A percentile compares a stretch with the other conserved stretches of the same genome.
These are phyloP conservation scores for Lycocerus yunnanus DNA, from an alignment of 2,888 invertebrate genomes.

Conservation along the genomic window DNA sequence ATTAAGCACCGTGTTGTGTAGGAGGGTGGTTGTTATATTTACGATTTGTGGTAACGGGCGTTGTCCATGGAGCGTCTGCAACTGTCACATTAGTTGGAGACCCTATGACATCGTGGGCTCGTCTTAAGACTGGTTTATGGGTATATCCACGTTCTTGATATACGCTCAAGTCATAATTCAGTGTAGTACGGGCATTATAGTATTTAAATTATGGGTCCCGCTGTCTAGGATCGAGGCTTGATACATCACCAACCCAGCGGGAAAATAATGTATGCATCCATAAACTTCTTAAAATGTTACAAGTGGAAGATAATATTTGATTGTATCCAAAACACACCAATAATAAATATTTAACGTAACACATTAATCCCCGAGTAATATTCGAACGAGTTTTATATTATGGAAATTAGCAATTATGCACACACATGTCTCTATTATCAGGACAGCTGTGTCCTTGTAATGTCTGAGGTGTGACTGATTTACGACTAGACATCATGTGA, in stretches of 20 bases:
- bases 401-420: conserved; percentile 52
- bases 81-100: conserved; percentile 34
- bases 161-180: conserved; percentile 36
- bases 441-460: conserved; percentile 49
- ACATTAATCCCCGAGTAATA: conserved; percentile 27
- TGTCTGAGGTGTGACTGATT: conserved; percentile 55
- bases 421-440: conserved; percentile 54
- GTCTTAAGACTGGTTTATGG: conserved; percentile 34
- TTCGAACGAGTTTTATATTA: conserved; percentile 36
- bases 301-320: conserved; percentile 32
- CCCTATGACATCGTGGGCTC: conserved; percentile 29
- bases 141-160: conserved; percentile 20
- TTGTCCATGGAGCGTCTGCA: conserved; percentile 30
- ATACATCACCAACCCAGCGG: conserved; percentile 39
- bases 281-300: conserved; percentile 39
- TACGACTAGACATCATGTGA: conserved; percentile 45
- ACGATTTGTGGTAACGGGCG: conserved; percentile 29
- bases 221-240: conserved; percentile 39
- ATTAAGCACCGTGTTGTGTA: conserved; percentile 24
- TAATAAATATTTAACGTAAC: conserved; percentile 9
- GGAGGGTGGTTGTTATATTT: conserved; percentile 29
- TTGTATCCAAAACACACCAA: conserved; percentile 30
- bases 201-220: conserved; percentile 42
- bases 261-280: conserved; percentile 32
- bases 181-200: conserved; percentile 37